These are phyloP conservation scores for Anagyrus pseudococci DNA, from an alignment of 2,888 invertebrate genomes.

Conservation along the genomic window DNA sequence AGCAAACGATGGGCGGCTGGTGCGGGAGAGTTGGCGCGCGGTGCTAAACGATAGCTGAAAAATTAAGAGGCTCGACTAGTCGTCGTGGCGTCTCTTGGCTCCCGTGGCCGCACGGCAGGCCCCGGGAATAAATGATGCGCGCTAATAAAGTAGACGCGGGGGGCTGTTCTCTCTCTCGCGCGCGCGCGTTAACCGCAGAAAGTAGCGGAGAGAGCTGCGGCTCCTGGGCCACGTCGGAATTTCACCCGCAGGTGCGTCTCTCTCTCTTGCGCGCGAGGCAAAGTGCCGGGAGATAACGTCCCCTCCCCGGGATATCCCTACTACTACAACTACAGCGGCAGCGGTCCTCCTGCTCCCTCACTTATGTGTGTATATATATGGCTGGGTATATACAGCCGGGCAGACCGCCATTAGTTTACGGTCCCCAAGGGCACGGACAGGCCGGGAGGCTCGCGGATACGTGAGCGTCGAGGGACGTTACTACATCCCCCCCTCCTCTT, in stretches of 20 bases:
- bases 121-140: slow-evolving; percentile 18
- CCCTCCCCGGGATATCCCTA: background rate
- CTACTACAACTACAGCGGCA: too few relatives aligned
- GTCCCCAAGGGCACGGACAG: slow-evolving; percentile 46
- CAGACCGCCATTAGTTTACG: slow-evolving; percentile 54
- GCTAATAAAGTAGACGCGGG: slow-evolving; percentile 30
- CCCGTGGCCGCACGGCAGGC: background rate
- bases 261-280: slow-evolving; percentile 32
- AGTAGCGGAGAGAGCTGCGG: too few relatives aligned
- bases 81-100: too few relatives aligned
- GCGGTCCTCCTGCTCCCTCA: background rate
- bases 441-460: slow-evolving; percentile 1
- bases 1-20: background rate
- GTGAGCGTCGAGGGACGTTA: slow-evolving; percentile 29
- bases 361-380: background rate
- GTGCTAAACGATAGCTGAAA: slow-evolving; percentile 28
- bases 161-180: slow-evolving; percentile 8
- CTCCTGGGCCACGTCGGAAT: slow-evolving; percentile 6
- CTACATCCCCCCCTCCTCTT: background rate
- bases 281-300: slow-evolving; percentile 48
- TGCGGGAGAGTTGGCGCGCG: background rate
- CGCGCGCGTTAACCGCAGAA: slow-evolving; percentile 9
- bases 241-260: slow-evolving; percentile 33
- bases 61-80: slow-evolving; percentile 14
- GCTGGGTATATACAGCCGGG: background rate